phyloP scores from a whole-genome alignment of 2,797 vertebrate species.

The Pagetopsis macropterus region DNA sequence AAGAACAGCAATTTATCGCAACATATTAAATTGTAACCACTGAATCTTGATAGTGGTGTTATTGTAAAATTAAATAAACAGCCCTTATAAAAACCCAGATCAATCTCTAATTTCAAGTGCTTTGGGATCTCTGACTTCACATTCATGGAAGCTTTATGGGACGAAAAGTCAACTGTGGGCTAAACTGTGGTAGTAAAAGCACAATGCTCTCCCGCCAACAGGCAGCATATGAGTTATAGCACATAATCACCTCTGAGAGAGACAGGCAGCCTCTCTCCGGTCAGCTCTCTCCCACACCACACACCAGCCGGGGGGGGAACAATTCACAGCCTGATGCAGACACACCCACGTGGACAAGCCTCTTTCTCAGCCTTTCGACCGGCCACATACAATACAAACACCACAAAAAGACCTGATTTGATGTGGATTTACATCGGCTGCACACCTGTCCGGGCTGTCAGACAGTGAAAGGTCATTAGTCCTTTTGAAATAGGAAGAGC shows the following conservation, averaged over 20 bases:
- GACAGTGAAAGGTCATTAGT: slow-evolving; percentile 74
- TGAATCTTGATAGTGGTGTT: no score
- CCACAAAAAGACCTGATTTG: slow-evolving; percentile 68
- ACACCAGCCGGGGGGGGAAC: slow-evolving; percentile 63
- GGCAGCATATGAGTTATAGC: slow-evolving; percentile 66
- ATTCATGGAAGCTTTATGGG: slow-evolving; percentile 61
- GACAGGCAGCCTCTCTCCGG: slow-evolving; percentile 49
- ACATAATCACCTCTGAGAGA: slow-evolving; percentile 57
- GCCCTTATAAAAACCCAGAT: slow-evolving; percentile 25
- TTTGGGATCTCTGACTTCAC: slow-evolving; percentile 62
- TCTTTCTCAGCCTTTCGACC: slow-evolving; percentile 55
- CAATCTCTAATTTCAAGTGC: slow-evolving; percentile 43
- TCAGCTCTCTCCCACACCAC: slow-evolving; percentile 42
- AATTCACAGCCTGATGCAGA: slow-evolving; percentile 67
- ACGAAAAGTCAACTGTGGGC: slow-evolving; percentile 68
- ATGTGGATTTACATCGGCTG: slow-evolving; percentile 68
- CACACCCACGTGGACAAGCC: slow-evolving; percentile 54
- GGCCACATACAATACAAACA: slow-evolving; percentile 45
- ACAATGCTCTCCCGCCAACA: slow-evolving; percentile 57
- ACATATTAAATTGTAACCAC: no score
- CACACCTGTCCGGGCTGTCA: slow-evolving; percentile 67
- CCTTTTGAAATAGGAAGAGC: slow-evolving; percentile 69
- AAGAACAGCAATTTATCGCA: no score
- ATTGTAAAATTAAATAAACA: no score
- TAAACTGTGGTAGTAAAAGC: slow-evolving; percentile 54